Evolutionary conservation across 2,888 invertebrate genomes (phyloP).

Genomic region (Aphodius granarius): DNA sequence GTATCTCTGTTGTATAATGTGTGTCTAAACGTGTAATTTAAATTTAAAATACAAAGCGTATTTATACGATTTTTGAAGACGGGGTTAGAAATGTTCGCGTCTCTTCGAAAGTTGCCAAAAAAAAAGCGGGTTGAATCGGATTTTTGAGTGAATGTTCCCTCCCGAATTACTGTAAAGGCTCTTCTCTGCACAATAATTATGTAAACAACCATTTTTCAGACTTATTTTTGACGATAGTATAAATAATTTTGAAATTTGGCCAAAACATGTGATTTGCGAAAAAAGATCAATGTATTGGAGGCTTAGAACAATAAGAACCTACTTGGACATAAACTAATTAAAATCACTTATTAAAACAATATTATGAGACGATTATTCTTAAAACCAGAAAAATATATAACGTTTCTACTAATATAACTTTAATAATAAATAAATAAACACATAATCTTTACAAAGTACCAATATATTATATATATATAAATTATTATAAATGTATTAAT

Average conservation of each 20-base stretch:
- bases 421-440: constrained; percentile 37
- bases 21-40: constrained; percentile 37
- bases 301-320: background rate
- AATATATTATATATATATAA: constrained; percentile 59
- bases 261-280: constrained; percentile 36
- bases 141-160: constrained; percentile 4
- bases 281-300: constrained; percentile 42
- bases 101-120: constrained; percentile 34
- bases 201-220: background rate
- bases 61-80: constrained; percentile 8
- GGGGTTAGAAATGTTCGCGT: constrained; percentile 32
- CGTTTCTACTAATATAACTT: constrained; percentile 46
- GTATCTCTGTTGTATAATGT: constrained; percentile 47
- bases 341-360: background rate
- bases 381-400: constrained; percentile 43
- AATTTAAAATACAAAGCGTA: constrained; percentile 26
- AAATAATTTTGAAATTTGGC: background rate
- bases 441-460: constrained; percentile 66
- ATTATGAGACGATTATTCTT: background rate
- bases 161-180: constrained; percentile 13
- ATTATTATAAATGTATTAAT: constrained; percentile 43
- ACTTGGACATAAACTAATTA: constrained; percentile 5
- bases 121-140: background rate
- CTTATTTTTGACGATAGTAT: constrained; percentile 9
- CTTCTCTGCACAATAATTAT: constrained; percentile 17